These are phyloP conservation scores for Helogale parvula DNA, from an alignment of 2,113 vertebrate genomes.

Conservation along the genomic window DNA sequence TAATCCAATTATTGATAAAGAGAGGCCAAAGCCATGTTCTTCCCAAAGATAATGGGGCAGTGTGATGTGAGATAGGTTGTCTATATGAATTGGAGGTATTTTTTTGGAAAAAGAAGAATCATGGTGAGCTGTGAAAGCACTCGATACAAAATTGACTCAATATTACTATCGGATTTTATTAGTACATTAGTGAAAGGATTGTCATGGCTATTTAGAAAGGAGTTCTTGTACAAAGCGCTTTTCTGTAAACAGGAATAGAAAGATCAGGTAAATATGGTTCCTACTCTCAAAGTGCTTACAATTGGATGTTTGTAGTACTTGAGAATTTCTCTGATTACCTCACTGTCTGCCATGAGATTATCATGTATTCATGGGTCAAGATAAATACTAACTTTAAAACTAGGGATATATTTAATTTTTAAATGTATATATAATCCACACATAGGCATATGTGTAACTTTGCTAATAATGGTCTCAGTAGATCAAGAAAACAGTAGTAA, in stretches of 20 bases:
- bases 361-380: neutral
- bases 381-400: neutral
- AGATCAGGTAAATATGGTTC: neutral
- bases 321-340: neutral
- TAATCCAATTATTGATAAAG: neutral
- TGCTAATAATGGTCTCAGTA: neutral
- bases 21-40: neutral
- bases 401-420: neutral
- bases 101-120: neutral
- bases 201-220: constrained; percentile 3
- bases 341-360: neutral
- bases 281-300: neutral
- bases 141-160: neutral
- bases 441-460: neutral
- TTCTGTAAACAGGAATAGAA: neutral
- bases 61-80: neutral
- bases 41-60: neutral
- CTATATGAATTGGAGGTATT: neutral
- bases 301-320: neutral
- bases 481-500: neutral
- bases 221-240: neutral
- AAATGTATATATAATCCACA: neutral
- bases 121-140: neutral
- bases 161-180: neutral
- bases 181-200: neutral